Conservation (phyloP, 2,113 vertebrate genomes). For the Dermatemys mawii region DNA sequence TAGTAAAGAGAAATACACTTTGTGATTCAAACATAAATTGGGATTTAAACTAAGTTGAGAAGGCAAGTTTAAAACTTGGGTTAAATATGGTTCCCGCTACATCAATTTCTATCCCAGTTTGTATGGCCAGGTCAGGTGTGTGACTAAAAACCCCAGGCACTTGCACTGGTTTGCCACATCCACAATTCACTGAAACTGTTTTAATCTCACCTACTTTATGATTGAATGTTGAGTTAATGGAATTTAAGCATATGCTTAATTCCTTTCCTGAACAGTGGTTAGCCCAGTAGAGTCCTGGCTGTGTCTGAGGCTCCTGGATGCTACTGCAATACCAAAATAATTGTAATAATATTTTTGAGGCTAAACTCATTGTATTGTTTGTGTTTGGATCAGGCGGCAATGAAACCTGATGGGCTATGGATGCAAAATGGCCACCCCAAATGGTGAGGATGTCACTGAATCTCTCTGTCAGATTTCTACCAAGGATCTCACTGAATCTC, state of each 20-base stretch:
- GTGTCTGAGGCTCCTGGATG: neutral
- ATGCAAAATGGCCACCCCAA: slow-evolving; percentile 24
- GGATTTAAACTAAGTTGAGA: neutral
- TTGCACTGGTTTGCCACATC: neutral
- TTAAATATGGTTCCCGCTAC: neutral
- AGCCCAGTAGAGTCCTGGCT: neutral
- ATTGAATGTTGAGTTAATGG: neutral
- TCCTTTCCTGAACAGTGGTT: neutral
- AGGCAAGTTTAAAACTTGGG: neutral
- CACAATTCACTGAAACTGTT: neutral
- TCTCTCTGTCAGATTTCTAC: slow-evolving; percentile 38
- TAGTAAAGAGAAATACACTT: neutral
- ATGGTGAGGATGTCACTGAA: slow-evolving; percentile 37
- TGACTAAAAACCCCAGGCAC: neutral
- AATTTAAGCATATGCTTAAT: neutral
- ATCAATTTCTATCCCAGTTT: neutral
- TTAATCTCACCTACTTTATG: neutral
- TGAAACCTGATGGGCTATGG: slow-evolving; percentile 2
- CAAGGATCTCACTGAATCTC: slow-evolving; percentile 31
- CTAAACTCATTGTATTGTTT: neutral
- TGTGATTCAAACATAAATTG: neutral
- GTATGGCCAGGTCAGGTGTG: neutral
- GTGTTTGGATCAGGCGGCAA: neutral
- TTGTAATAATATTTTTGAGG: neutral
- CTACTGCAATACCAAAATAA: neutral